These are phyloP conservation scores for Xylota segnis DNA, from an alignment of 2,888 invertebrate genomes.

Conservation along the genomic window DNA sequence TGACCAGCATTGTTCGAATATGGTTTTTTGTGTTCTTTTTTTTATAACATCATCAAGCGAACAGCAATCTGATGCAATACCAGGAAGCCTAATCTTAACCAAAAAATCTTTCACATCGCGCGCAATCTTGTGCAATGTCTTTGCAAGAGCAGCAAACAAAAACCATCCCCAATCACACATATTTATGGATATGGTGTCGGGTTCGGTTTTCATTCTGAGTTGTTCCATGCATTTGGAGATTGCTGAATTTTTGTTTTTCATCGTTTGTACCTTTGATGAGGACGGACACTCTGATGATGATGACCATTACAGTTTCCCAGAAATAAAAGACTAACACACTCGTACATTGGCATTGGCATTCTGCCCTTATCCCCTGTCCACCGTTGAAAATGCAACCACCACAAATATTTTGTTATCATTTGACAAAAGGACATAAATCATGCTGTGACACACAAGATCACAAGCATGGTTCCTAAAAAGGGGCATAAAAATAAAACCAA, in stretches of 20 bases:
- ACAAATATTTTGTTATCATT: conserved; percentile 76
- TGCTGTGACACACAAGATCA: conserved; percentile 76
- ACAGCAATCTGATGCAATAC: conserved; percentile 57
- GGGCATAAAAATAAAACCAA: conserved; percentile 64
- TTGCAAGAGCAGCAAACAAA: conserved; percentile 35
- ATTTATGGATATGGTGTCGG: conserved; percentile 69
- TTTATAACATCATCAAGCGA: conserved; percentile 39
- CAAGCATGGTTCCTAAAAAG: conserved; percentile 67
- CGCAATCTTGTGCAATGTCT: conserved; percentile 53
- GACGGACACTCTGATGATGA: conserved; percentile 67
- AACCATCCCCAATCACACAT: conserved; percentile 63
- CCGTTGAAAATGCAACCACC: conserved; percentile 62
- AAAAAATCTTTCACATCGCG: conserved; percentile 65
- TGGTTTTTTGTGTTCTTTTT: conserved; percentile 20
- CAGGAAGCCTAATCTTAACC: conserved; percentile 68
- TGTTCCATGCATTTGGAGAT: conserved; percentile 56
- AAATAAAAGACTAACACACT: conserved; percentile 51
- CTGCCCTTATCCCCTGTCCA: background rate
- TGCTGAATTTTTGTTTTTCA: conserved; percentile 19
- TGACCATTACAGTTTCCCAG: conserved; percentile 73
- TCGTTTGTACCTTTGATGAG: conserved; percentile 67
- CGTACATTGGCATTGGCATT: conserved; percentile 41
- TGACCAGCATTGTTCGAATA: conserved; percentile 29
- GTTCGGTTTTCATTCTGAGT: conserved; percentile 53
- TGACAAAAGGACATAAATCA: conserved; percentile 76